Conservation (phyloP, 2,888 invertebrate species). For the Netelia virgata region DNA sequence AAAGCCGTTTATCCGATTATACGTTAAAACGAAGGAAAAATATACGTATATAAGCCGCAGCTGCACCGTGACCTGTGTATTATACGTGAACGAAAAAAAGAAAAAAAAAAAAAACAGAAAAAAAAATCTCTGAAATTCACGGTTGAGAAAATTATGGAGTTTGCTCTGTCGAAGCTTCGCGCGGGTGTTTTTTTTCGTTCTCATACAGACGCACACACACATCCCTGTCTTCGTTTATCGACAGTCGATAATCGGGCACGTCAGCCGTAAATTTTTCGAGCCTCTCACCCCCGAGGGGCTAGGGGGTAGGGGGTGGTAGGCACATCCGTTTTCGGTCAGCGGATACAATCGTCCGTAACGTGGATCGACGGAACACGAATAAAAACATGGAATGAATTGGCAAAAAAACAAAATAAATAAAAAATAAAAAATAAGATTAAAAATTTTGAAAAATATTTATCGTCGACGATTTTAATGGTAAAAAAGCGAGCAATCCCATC, state of each 20-base stretch:
- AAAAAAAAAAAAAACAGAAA: neutral
- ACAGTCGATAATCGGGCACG: constrained; percentile 63
- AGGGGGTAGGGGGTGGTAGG: too few relatives aligned
- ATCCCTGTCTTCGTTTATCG: constrained; percentile 38
- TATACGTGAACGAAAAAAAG: constrained; percentile 1
- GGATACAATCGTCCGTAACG: constrained; percentile 41
- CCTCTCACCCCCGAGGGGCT: neutral
- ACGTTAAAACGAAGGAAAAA: constrained; percentile 11
- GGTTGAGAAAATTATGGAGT: constrained; percentile 43
- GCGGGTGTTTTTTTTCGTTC: constrained; percentile 18
- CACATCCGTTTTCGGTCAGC: constrained; percentile 54
- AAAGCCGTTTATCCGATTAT: constrained; percentile 57
- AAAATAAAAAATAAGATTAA: too few relatives aligned
- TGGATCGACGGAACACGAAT: neutral
- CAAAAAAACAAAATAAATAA: too few relatives aligned
- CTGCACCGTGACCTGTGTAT: constrained; percentile 37
- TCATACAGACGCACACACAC: neutral
- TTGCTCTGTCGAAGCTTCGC: neutral
- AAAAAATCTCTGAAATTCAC: constrained; percentile 44
- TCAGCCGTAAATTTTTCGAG: constrained; percentile 53
- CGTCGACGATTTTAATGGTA: neutral
- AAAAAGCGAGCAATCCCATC: constrained; percentile 5
- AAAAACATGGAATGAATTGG: neutral
- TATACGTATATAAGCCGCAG: constrained; percentile 7
- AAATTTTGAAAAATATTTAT: neutral